Conservation (phyloP, 2,888 invertebrate genomes). For the Sphaerophoria taeniata region DNA sequence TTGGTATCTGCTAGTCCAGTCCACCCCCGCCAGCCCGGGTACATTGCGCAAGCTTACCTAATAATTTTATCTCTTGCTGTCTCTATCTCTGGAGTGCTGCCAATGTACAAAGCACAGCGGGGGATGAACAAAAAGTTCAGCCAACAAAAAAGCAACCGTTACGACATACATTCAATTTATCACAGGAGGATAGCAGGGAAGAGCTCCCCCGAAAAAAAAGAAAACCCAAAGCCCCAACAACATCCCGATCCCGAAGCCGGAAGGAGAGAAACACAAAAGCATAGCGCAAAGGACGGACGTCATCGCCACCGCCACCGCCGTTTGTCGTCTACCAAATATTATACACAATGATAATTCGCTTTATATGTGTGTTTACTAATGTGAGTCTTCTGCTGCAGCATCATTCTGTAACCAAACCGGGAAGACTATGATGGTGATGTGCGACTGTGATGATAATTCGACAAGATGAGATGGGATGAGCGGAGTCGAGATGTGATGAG, state of each 20-base stretch:
- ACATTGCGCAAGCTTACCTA: conserved; percentile 75
- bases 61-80: conserved; percentile 73
- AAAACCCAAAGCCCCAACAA: conserved; percentile 11
- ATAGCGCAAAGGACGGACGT: conserved; percentile 52
- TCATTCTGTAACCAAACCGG: conserved; percentile 60
- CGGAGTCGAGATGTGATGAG: conserved; percentile 21
- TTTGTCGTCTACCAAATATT: conserved; percentile 60
- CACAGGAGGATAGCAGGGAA: conserved; percentile 40
- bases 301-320: background rate
- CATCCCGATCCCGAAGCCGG: conserved; percentile 36
- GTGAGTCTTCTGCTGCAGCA: conserved; percentile 75
- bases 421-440: conserved; percentile 28
- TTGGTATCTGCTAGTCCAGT: background rate
- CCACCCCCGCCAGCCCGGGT: conserved; percentile 48
- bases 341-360: conserved; percentile 73
- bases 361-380: conserved; percentile 75
- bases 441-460: conserved; percentile 24
- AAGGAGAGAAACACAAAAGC: conserved; percentile 44
- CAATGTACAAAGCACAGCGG: conserved; percentile 74
- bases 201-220: conserved; percentile 6
- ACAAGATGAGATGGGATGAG: background rate
- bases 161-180: conserved; percentile 65
- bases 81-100: conserved; percentile 67
- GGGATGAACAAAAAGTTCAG: conserved; percentile 73
- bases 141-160: conserved; percentile 70